Base-by-base conservation (phyloP, 37 sponge, comb jelly and placozoan species). In the Chondrilla cf. caribensis region DNA sequence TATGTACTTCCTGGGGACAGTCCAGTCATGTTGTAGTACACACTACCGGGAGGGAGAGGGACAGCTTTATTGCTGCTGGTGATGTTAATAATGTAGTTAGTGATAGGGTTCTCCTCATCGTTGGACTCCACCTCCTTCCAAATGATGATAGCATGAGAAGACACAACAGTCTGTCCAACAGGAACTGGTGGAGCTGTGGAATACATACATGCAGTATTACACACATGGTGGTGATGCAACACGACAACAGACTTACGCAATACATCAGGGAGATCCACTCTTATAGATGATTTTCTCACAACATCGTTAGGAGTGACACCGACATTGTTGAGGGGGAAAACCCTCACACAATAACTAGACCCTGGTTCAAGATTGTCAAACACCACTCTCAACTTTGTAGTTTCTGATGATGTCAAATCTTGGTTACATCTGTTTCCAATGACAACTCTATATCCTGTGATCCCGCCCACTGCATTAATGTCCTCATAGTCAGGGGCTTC, bases 71-170 rank as follows among this genome's bases (percentile, higher is more conserved):
- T 62, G 29, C 29, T 28, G 29, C 29, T 29, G 7, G 6, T n/a
- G 64, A 6, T 28, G 29, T n/a, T n/a, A 62, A 73, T 37, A 43
- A 22, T 73, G 44, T 73, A 73, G 25, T 73, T 9, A 73, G 44
- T 73, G 17, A 73, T 25, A 73, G 76, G 76, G 76, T 73, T 42
- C 22, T 73, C 76, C 76, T 42, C 76, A 43, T 73, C 76, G 6
- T 6, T 47, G 31, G 44, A 39, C 41, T 73, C 76, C 41, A 73
- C 76, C 44, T 39, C 2, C 44, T 40, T 11, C 76, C 76, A 73
- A 18, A 73, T 42, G 1, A 73, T 39, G 5, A 73, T 40, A 38
- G 76, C 76, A 40, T 73, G 76, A 19, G 31, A 17, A 40, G 17
- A 37, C 36, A 24, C 25, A 36, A 37, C 40, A 73, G 76, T 73